These are phyloP conservation scores for Calliopum simillimum DNA, from an alignment of 2,888 invertebrate species.

Conservation along the genomic window DNA sequence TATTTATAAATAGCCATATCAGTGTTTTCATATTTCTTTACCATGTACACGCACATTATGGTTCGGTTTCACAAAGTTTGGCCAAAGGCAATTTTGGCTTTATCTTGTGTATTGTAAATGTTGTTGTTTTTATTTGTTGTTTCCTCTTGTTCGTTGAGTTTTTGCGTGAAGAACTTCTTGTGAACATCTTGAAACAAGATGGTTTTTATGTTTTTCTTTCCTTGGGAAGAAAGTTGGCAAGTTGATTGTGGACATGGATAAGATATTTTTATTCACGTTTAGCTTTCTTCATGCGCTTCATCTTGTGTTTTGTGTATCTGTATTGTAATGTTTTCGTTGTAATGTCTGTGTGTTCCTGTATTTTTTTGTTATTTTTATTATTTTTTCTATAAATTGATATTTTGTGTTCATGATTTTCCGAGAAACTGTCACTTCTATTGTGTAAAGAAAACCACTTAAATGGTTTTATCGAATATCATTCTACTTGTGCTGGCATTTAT, in stretches of 20 bases:
- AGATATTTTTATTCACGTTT: constrained; percentile 19
- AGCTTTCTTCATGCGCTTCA: neutral
- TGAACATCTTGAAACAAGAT: constrained; percentile 5
- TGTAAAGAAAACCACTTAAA: constrained; percentile 28
- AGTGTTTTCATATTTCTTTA: too few species aligned
- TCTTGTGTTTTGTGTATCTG: neutral
- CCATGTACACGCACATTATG: too few species aligned
- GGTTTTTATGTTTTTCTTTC: neutral
- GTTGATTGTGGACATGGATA: constrained; percentile 15
- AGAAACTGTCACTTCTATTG: neutral
- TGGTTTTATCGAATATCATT: constrained; percentile 14
- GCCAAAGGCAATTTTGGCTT: too few species aligned
- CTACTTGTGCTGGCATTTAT: neutral
- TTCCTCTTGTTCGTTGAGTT: neutral
- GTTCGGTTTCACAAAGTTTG: too few species aligned
- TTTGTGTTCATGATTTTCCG: neutral
- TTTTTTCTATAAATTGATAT: neutral
- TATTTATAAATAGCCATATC: too few species aligned
- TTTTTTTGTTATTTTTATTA: neutral
- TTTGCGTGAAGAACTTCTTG: neutral
- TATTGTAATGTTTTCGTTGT: neutral
- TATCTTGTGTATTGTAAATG: too few species aligned
- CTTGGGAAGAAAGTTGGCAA: neutral
- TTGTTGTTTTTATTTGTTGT: too few species aligned
- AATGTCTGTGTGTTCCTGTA: neutral